A percentile compares a stretch with the other conserved stretches of the same genome.
Evolutionary conservation across 2,113 vertebrate genomes (phyloP).

Genomic region (Nyctereutes procyonoides): DNA sequence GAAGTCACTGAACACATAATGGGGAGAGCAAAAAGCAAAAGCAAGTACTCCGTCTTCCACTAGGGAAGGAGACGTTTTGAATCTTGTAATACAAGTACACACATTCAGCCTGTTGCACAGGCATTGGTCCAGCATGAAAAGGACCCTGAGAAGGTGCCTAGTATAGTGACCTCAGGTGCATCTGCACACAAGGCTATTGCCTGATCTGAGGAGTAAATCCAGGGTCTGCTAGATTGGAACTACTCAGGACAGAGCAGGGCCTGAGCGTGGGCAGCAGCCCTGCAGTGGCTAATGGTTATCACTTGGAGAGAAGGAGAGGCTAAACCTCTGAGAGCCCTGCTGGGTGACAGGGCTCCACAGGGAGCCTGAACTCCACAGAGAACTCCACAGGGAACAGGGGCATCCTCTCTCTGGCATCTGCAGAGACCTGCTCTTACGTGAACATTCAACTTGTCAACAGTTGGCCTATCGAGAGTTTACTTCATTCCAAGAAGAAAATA

Average conservation of each 20-base stretch:
- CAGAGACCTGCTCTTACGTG: no score
- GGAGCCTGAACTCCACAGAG: not conserved
- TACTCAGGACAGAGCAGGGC: not conserved
- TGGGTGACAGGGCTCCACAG: not conserved
- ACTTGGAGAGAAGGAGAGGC: not conserved
- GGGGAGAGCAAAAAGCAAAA: not conserved
- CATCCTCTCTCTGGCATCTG: not conserved
- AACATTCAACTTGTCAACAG: not conserved
- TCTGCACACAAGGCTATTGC: accelerated
- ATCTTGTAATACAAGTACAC: accelerated
- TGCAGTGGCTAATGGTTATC: no score
- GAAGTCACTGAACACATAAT: not conserved
- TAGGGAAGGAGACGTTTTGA: accelerated
- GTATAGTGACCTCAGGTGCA: not conserved
- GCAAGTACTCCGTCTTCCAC: not conserved
- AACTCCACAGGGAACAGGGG: not conserved
- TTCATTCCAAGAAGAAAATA: not conserved
- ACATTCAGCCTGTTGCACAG: accelerated
- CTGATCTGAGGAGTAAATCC: not conserved
- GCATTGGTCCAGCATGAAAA: accelerated
- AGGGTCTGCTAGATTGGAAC: not conserved
- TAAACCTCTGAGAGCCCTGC: accelerated
- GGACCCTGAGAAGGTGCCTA: no score
- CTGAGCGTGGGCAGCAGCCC: accelerated
- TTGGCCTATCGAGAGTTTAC: not conserved